Percentiles rank a stretch among this genome's conserved stretches.
These are phyloP conservation scores for Cuculus canorus DNA, from an alignment of 2,797 vertebrate genomes.

Conservation along the genomic window DNA sequence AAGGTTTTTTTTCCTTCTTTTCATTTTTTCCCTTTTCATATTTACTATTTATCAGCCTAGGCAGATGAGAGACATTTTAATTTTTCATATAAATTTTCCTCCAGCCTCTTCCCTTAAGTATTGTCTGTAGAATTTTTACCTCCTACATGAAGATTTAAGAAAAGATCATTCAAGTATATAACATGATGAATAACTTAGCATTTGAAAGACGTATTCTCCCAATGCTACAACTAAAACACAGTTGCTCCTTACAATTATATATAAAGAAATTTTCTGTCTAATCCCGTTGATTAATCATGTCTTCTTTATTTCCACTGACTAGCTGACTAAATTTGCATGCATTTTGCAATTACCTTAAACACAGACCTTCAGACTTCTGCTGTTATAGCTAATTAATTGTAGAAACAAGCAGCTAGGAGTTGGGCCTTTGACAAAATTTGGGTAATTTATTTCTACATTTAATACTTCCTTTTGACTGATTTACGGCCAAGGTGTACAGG, in stretches of 20 bases:
- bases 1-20: neutral
- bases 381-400: neutral
- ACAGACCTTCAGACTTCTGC: neutral
- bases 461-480: neutral
- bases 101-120: neutral
- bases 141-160: constrained; percentile 32
- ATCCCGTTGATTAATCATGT: constrained; percentile 37
- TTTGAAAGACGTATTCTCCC: constrained; percentile 59
- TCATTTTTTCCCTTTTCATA: neutral
- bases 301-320: constrained; percentile 28
- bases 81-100: constrained; percentile 28
- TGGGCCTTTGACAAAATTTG: neutral
- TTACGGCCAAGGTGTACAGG: neutral
- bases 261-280: constrained; percentile 39
- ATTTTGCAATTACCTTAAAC: constrained; percentile 10
- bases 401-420: neutral
- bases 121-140: constrained; percentile 28
- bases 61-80: neutral
- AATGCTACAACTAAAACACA: constrained; percentile 52
- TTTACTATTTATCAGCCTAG: constrained; percentile 50
- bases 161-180: constrained; percentile 48
- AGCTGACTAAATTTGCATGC: constrained; percentile 27
- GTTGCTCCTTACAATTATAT: constrained; percentile 35
- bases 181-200: constrained; percentile 46
- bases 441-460: neutral